Percentiles rank a stretch among this genome's conserved stretches.
These are phyloP conservation scores for Pelagia noctiluca DNA, from an alignment of 30 jellyfish, hydroid and myxozoan species.

Conservation along the genomic window DNA sequence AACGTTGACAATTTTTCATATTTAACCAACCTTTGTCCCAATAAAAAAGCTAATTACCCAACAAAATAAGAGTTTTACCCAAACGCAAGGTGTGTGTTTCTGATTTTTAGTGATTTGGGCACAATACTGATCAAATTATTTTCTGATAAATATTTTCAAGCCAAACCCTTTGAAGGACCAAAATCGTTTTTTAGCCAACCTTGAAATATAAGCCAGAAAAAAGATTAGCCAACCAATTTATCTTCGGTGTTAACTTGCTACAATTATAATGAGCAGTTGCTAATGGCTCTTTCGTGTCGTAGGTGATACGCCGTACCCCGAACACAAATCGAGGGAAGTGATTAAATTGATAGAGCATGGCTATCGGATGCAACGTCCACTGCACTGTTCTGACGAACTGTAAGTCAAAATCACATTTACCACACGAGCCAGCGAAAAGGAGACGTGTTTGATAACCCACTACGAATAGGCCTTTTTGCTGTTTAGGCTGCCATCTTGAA, in stretches of 20 bases:
- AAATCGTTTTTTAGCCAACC: no score
- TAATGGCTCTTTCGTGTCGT: neutral
- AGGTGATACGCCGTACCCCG: constrained; percentile 75
- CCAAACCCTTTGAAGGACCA: neutral
- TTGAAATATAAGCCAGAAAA: no score
- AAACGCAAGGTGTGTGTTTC: no score
- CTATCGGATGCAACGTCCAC: constrained; percentile 50
- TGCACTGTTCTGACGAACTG: constrained; percentile 57
- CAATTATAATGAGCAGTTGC: neutral
- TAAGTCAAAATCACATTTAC: constrained; percentile 3
- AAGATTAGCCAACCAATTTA: no score
- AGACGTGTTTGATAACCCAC: neutral
- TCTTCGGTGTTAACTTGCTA: neutral
- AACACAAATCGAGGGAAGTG: constrained; percentile 49
- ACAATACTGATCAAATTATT: no score
- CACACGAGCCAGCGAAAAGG: neutral
- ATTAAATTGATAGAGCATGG: constrained; percentile 26
- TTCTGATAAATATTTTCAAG: neutral
- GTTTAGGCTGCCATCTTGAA: no score
- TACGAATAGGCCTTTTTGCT: neutral
- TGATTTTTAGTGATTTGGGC: no score
- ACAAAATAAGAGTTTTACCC: no score
- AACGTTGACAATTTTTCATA: no score
- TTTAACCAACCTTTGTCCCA: no score
- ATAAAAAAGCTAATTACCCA: no score